Base-by-base conservation (phyloP, 2,888 invertebrate genomes). In the Yponomeuta cagnagella region DNA sequence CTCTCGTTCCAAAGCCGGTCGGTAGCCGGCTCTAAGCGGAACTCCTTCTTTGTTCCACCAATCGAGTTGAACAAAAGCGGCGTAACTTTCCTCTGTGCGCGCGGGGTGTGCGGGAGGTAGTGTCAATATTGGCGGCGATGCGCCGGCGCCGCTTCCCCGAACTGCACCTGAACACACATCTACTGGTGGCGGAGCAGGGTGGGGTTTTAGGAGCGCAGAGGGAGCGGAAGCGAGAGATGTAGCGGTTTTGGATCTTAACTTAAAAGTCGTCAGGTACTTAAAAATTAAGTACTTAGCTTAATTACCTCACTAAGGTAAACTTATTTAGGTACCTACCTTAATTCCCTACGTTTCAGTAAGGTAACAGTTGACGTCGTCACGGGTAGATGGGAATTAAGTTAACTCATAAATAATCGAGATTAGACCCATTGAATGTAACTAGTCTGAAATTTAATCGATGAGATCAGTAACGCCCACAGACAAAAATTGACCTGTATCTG, bases 131-230 rank as follows among this genome's bases (percentile, higher is more conserved):
- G 77, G 77, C 75, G 23, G 69, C 73, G 77, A 75, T 71, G 76
- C 75, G 76, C 77, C 71, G 80, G 83, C 82, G 83, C 48, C 52
- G 68, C 74, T 80, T 77, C 76, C 80, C 81, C 80, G 82, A 79
- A 82, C 77, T 77, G 79, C 86, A 86, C 82, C 86, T 86, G 86
- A 83, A 82, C 82, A 86, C 77, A 86, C 85, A 85, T 71, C 65
- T 70, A 70, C 70, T 33, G 70, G n/a, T 31, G 33, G 31, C 30
- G 31, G 65, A 10, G 15, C 6, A 5, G 65, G 3, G 33, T 65
- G 65, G 31, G 33, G 65, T 10, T 8, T 8, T 43, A 15, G 15
- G 12, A 52, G 52, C 52, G 10, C 12, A 52, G 52, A 23, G 15
- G 23, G 23, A 30, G 68, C 10, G 23, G 31, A 52, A 23, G 31